Conservation (phyloP, 2,113 vertebrate genomes). For the Uria aalge region DNA sequence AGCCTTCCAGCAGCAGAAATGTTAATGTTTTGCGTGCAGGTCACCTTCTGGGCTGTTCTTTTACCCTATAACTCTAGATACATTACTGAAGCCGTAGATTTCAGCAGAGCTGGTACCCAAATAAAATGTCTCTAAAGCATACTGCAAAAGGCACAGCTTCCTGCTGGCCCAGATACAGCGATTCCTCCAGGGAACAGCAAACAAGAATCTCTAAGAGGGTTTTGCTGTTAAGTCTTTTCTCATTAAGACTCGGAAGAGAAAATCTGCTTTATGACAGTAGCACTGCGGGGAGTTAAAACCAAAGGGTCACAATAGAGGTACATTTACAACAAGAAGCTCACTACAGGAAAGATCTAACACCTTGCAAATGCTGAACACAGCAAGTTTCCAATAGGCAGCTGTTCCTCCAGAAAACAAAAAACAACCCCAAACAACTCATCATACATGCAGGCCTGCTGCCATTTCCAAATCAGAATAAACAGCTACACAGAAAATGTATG, state of each 20-base stretch:
- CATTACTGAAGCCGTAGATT: background rate
- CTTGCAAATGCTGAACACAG: background rate
- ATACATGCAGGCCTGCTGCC: accelerated
- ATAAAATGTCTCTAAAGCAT: background rate
- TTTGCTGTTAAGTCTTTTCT: slow-evolving; percentile 36
- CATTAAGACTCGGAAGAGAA: background rate
- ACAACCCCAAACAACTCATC: background rate
- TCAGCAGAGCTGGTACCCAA: background rate
- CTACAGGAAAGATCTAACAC: background rate
- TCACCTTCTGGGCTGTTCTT: background rate
- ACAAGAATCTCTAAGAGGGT: slow-evolving; percentile 17
- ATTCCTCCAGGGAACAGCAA: background rate
- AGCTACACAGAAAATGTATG: background rate
- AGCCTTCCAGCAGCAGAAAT: background rate
- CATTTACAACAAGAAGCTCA: accelerated
- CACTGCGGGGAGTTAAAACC: background rate
- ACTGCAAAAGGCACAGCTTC: background rate
- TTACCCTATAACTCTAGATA: background rate
- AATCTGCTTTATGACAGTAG: slow-evolving; percentile 52
- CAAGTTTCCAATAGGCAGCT: background rate
- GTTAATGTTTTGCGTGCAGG: accelerated
- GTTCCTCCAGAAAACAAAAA: background rate
- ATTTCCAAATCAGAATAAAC: background rate
- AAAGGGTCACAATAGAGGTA: background rate
- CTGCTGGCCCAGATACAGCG: slow-evolving; percentile 48